Evolutionary conservation across 2,888 invertebrate genomes (phyloP).

Genomic region (Eurois occulta): DNA sequence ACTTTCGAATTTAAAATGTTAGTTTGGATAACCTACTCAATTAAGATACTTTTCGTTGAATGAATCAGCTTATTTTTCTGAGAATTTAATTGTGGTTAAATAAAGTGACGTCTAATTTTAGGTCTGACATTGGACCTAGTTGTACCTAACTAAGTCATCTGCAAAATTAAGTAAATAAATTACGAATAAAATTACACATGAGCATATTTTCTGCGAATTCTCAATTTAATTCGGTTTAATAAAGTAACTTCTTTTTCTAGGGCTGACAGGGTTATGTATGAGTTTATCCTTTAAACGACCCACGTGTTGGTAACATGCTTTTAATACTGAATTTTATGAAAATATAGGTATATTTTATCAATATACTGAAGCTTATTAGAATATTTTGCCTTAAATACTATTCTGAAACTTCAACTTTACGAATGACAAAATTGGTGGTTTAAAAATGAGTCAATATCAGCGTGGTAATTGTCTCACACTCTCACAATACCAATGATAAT

Average conservation of each 20-base stretch:
- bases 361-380: no score
- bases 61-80: not conserved
- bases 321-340: not conserved
- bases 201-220: not conserved
- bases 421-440: not conserved
- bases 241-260: constrained; percentile 6
- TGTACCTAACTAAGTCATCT: not conserved
- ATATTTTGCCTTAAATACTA: not conserved
- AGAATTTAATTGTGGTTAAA: constrained; percentile 3
- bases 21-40: not conserved
- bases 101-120: constrained; percentile 29
- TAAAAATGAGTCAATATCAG: not conserved
- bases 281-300: constrained; percentile 7
- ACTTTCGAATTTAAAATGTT: not conserved
- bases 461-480: not conserved
- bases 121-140: not conserved
- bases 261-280: not conserved
- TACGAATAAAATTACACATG: constrained; percentile 14
- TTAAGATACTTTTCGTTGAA: not conserved
- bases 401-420: not conserved
- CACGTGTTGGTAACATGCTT: not conserved
- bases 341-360: not conserved
- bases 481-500: not conserved
- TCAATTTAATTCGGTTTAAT: constrained; percentile 8
- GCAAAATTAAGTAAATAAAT: not conserved